These are phyloP conservation scores for Pinna nobilis DNA, from an alignment of 1,140 invertebrate species.

Conservation along the genomic window DNA sequence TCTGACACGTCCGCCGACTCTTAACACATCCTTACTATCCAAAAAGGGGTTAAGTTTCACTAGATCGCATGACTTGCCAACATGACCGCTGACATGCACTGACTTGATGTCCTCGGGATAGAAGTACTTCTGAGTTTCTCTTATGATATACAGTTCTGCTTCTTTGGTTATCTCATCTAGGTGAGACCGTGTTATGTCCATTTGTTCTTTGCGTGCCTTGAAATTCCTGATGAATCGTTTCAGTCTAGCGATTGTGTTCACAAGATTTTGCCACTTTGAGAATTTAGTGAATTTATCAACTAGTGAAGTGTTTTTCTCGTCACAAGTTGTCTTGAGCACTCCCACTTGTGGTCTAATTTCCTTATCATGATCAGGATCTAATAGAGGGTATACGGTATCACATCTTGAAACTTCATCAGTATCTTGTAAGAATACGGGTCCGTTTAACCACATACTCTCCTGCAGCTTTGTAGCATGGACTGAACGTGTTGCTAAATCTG, in stretches of 20 bases:
- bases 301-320: not conserved
- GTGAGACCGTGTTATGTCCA: too few species aligned
- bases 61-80: not conserved
- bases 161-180: not conserved
- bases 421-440: slow-evolving; percentile 6
- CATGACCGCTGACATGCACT: not conserved
- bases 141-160: not conserved
- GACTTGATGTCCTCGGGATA: not conserved
- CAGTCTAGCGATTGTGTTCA: slow-evolving; percentile 5
- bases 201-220: not conserved
- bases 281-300: slow-evolving; percentile 9
- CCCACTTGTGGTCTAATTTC: slow-evolving; percentile 14
- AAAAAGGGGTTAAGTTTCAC: not conserved
- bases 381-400: slow-evolving; percentile 1
- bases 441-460: slow-evolving; percentile 24
- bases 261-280: not conserved
- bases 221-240: slow-evolving; percentile 14
- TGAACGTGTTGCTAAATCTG: slow-evolving; percentile 23
- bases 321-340: not conserved
- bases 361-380: slow-evolving; percentile 17
- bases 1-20: slow-evolving; percentile 19
- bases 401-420: not conserved
- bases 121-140: not conserved
- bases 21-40: slow-evolving; percentile 7
- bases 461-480: not conserved